Conservation (phyloP, 2,888 invertebrate genomes). For the Ommatoiulus sabulosus region DNA sequence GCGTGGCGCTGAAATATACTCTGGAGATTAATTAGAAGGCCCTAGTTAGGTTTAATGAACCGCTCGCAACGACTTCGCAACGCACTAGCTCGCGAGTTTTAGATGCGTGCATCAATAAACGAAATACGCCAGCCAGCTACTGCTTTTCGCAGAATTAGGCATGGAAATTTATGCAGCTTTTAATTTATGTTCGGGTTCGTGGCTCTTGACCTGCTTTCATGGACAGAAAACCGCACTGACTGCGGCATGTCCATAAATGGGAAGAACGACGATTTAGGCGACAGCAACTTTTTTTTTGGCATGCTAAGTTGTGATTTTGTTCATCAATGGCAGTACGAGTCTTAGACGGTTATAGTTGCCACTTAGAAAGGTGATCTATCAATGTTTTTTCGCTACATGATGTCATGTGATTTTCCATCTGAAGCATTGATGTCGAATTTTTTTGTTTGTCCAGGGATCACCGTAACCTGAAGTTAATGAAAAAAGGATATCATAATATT, state of each 20-base stretch:
- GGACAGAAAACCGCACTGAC: neutral
- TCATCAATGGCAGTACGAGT: neutral
- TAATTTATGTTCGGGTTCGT: slow-evolving; percentile 1
- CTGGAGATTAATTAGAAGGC: neutral
- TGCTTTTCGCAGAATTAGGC: neutral
- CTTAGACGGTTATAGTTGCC: neutral
- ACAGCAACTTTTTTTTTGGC: neutral
- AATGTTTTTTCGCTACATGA: too few relatives aligned
- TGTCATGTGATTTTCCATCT: too few relatives aligned
- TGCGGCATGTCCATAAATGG: neutral
- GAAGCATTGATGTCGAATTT: too few relatives aligned
- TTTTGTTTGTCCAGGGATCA: too few relatives aligned
- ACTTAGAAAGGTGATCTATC: too few relatives aligned
- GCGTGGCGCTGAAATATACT: neutral
- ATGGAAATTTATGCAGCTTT: neutral
- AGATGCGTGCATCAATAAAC: neutral
- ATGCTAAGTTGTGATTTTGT: neutral
- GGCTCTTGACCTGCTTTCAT: slow-evolving; percentile 1
- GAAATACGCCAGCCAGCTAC: neutral
- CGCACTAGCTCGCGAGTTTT: neutral
- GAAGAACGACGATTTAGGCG: neutral
- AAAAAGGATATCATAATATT: too few relatives aligned
- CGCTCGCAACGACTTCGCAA: neutral
- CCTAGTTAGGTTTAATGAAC: slow-evolving; percentile 19
- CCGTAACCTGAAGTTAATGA: too few relatives aligned